phyloP scores from a whole-genome alignment of 2,113 vertebrate genomes.

The Burhinus oedicnemus region DNA sequence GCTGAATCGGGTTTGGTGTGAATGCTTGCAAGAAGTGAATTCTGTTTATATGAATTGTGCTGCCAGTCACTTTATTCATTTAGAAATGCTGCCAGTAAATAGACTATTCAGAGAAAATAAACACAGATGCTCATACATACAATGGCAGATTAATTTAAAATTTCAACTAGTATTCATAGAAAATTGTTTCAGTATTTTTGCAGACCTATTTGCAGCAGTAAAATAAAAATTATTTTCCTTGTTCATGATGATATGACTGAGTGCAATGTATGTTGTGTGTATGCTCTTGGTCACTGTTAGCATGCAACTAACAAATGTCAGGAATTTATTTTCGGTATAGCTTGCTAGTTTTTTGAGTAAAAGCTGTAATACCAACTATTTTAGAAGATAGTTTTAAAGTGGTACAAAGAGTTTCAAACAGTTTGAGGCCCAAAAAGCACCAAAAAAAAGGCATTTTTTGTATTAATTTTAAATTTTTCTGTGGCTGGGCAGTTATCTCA shows the following conservation, averaged over 20 bases:
- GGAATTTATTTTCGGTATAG: not conserved
- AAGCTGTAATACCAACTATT: not conserved
- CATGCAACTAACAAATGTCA: not conserved
- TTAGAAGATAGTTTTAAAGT: not conserved
- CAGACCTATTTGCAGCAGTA: not conserved
- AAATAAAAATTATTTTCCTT: not conserved
- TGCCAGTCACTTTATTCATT: slow-evolving; percentile 27
- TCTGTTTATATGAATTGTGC: not conserved
- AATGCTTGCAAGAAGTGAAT: not conserved
- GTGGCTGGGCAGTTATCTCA: not conserved
- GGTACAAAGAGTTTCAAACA: not conserved
- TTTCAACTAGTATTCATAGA: not conserved
- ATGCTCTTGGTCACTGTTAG: not conserved
- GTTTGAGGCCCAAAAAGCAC: not conserved
- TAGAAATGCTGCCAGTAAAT: slow-evolving; percentile 38
- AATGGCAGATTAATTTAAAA: slow-evolving; percentile 27
- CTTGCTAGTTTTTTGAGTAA: not conserved
- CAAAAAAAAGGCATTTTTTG: not conserved
- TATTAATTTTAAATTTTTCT: not conserved
- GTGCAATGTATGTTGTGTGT: not conserved
- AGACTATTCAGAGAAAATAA: slow-evolving; percentile 54
- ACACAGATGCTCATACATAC: slow-evolving; percentile 50
- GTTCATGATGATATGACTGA: not conserved
- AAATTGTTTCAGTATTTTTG: not conserved
- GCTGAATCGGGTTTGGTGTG: not conserved